Evolutionary conservation across 2,113 vertebrate genomes (phyloP), one percentile per base, ranked within the genome.

Genomic region (Ammospiza caudacuta): DNA sequence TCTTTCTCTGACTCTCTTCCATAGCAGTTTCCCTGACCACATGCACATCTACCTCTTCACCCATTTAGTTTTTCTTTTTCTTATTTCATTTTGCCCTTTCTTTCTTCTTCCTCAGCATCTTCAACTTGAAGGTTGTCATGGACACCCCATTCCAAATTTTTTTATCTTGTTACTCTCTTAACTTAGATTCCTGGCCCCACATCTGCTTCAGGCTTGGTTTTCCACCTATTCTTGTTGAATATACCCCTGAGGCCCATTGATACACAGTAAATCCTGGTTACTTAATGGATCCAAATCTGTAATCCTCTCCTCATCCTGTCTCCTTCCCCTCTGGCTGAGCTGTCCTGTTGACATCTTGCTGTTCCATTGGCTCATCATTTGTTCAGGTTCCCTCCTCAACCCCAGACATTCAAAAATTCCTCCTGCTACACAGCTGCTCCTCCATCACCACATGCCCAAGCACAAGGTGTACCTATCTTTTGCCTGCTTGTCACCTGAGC

Each of bases 311-410:
- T 75, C 33, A n/a, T 57, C 9, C 29, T 35, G 7, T 58, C 9
- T 62, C 25, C 41, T 57, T 9, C 9, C 10, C 3, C 15, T 87
- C 18, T 77, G 39, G 13, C 23, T 74, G 49, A 63, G 20, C 24
- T 55, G 3, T 54, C 33, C 15, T 46, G 15, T 27, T 83, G 54
- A 39, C 13, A 63, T 24, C 8, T 24, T 63, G 49, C 22, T 59
- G 9, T 63, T 82, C 21, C n/a, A 39, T n/a, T 1, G 3, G 18
- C 3, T 1, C 6, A 20, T 52, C 2, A 1, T 9, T 83, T 12
- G 1, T 57, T 61, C 28, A 41, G n/a, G 5, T 19, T 85, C 9
- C 11, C 5, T 44, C 10, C 18, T 59, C 21, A 59, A 2, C 4
- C 27, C 24, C 4, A 39, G n/a, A 21, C 7, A 21, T 46, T 39